phyloP scores from a whole-genome alignment of 2,797 vertebrate genomes.

The Tarsius wallacei region DNA sequence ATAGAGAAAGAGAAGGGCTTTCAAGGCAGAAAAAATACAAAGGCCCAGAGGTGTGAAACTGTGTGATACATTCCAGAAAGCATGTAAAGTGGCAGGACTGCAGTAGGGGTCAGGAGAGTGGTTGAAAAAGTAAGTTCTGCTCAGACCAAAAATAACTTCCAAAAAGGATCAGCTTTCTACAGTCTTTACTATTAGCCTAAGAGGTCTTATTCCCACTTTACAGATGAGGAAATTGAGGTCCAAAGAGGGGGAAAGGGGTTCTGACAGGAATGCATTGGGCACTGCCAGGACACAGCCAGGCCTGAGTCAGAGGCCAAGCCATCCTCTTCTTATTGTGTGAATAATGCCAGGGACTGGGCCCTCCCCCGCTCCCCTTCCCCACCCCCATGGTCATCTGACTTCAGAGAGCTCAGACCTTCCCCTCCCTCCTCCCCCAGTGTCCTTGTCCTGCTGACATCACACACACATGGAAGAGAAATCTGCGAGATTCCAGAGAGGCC shows the following conservation, averaged over 20 bases:
- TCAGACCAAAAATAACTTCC: background rate
- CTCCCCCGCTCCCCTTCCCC: background rate
- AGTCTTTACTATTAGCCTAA: background rate
- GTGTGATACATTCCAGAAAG: background rate
- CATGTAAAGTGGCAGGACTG: background rate
- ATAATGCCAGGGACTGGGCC: background rate
- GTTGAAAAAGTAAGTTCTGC: background rate
- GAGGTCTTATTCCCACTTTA: background rate
- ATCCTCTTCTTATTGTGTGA: background rate
- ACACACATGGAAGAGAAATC: conserved; percentile 75
- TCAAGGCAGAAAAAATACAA: background rate
- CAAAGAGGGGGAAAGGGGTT: background rate
- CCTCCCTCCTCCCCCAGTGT: background rate
- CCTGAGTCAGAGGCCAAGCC: background rate
- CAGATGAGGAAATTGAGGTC: background rate
- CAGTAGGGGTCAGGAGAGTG: background rate
- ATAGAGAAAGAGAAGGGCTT: background rate
- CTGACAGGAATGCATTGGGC: background rate
- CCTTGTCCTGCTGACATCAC: conserved; percentile 72
- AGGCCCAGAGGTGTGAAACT: background rate
- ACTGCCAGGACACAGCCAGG: background rate
- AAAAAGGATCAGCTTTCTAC: no score
- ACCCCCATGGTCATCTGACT: background rate
- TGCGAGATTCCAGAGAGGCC: conserved; percentile 79
- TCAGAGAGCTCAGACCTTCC: background rate